A percentile compares a stretch with the other conserved stretches of the same genome.
Conservation (phyloP, 2,797 vertebrate species). For the Sus cebifrons region DNA sequence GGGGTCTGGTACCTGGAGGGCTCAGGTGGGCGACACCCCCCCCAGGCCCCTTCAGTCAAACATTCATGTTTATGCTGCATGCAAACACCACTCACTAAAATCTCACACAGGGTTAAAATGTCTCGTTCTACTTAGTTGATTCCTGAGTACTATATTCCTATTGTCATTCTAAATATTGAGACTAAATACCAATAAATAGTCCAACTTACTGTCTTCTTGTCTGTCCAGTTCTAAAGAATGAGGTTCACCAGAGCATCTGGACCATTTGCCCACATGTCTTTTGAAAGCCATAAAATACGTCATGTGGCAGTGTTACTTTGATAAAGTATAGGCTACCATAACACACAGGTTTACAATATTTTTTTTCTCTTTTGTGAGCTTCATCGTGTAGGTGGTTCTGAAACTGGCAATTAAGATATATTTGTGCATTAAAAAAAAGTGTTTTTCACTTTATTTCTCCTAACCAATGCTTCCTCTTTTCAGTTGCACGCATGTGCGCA, state of each 20-base stretch:
- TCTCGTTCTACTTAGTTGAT: neutral
- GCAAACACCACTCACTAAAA: neutral
- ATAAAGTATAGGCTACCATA: slow-evolving; percentile 5
- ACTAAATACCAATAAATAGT: neutral
- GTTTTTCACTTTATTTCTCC: neutral
- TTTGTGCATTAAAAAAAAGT: neutral
- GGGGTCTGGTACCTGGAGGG: accelerated
- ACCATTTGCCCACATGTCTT: neutral
- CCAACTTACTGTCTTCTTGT: neutral
- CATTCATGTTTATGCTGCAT: neutral
- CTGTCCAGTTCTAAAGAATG: neutral
- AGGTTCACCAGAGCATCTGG: neutral
- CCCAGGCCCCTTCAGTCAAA: neutral
- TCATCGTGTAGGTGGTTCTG: neutral
- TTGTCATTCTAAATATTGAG: neutral
- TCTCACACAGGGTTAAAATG: neutral
- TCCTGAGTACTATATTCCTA: neutral
- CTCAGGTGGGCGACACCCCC: neutral
- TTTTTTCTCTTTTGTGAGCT: neutral
- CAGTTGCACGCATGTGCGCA: neutral
- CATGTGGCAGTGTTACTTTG: neutral
- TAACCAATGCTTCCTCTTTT: slow-evolving; percentile 57
- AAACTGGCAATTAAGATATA: slow-evolving; percentile 49
- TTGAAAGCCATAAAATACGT: neutral
- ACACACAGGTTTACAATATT: neutral